Evolutionary conservation across 2,113 vertebrate genomes (phyloP).

Genomic region (Desmodus rotundus): DNA sequence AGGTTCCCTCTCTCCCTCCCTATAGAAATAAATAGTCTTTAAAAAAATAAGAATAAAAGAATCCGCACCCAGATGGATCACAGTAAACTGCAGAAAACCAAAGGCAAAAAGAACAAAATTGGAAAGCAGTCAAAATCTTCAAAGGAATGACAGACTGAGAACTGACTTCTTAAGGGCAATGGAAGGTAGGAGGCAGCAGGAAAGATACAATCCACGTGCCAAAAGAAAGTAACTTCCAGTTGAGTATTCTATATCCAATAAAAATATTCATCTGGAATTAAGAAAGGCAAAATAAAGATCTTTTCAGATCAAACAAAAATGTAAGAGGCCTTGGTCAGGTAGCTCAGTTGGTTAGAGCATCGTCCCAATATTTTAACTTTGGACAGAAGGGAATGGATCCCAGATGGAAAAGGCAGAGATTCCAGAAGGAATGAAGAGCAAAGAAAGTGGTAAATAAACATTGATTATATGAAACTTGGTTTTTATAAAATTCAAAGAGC

Average conservation of each 20-base stretch:
- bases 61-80: background rate
- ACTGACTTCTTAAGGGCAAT: background rate
- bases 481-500: background rate
- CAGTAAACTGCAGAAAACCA: background rate
- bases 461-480: background rate
- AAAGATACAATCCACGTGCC: background rate
- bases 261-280: background rate
- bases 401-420: background rate
- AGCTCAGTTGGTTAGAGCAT: too few relatives aligned
- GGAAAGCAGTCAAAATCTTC: background rate
- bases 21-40: background rate
- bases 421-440: constrained; percentile 9
- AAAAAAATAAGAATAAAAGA: background rate
- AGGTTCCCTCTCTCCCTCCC: too few relatives aligned
- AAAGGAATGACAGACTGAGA: background rate
- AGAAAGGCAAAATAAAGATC: background rate
- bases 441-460: background rate
- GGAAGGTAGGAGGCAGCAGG: background rate
- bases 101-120: background rate
- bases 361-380: background rate
- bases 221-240: constrained; percentile 11
- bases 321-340: too few relatives aligned
- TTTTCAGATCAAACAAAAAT: background rate
- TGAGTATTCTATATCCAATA: background rate
- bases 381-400: constrained; percentile 10